Percentiles rank a stretch among this genome's conserved stretches.
These are phyloP conservation scores for Noctuana brunneofusca DNA, from an alignment of 2,888 invertebrate species.

Conservation along the genomic window DNA sequence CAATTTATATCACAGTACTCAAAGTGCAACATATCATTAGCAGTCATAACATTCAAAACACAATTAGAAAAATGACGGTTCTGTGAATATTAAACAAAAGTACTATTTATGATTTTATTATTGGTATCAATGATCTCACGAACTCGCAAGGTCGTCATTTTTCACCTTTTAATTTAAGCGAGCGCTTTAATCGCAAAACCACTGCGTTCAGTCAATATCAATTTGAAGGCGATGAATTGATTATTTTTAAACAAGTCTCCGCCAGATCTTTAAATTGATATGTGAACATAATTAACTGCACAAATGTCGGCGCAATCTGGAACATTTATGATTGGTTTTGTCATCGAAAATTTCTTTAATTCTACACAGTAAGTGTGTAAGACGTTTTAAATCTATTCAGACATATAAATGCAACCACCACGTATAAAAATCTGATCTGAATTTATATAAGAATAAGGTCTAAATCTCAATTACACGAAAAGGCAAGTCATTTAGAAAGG, in stretches of 20 bases:
- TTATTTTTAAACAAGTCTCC: conserved; percentile 25
- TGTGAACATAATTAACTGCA: conserved; percentile 51
- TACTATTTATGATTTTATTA: conserved; percentile 37
- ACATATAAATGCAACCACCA: conserved; percentile 10
- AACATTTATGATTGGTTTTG: conserved; percentile 13
- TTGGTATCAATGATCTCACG: conserved; percentile 39
- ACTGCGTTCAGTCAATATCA: conserved; percentile 37
- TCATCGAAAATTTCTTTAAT: conserved; percentile 15
- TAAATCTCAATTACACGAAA: conserved; percentile 57
- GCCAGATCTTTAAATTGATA: conserved; percentile 53
- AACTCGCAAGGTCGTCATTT: conserved; percentile 39
- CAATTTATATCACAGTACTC: conserved; percentile 5
- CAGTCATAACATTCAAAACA: conserved; percentile 41
- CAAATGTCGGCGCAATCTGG: conserved; percentile 37
- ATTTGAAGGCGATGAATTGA: conserved; percentile 34
- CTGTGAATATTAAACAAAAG: conserved; percentile 32
- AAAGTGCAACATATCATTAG: conserved; percentile 22
- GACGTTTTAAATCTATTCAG: conserved; percentile 10
- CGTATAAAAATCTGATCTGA: conserved; percentile 25
- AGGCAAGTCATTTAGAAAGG: conserved; percentile 73
- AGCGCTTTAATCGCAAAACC: conserved; percentile 34
- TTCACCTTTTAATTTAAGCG: conserved; percentile 40
- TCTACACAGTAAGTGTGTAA: conserved; percentile 13
- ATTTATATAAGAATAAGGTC: conserved; percentile 34
- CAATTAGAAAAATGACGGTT: conserved; percentile 40